Evolutionary conservation across 1,140 invertebrate genomes (phyloP).

Genomic region (Nautilus pompilius): DNA sequence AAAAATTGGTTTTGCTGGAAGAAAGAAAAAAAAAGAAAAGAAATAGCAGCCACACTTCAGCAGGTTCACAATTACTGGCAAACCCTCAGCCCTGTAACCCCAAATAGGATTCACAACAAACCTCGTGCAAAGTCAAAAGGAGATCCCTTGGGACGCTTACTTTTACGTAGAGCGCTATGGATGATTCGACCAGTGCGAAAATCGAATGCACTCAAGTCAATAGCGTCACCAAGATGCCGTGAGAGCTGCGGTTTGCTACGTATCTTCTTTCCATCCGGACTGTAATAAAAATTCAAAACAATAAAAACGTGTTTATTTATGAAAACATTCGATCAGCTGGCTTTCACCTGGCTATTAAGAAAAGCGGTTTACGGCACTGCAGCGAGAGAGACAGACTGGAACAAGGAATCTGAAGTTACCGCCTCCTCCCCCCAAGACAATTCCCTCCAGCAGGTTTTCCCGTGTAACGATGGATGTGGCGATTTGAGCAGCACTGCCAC

Average conservation of each 20-base stretch:
- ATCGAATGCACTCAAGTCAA: constrained; percentile 80
- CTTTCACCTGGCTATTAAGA: too few species aligned
- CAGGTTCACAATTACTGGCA: not conserved
- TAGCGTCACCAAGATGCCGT: constrained; percentile 70
- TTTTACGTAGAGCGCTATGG: constrained; percentile 48
- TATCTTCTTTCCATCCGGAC: constrained; percentile 76
- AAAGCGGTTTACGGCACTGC: too few species aligned
- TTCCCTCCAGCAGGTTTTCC: too few species aligned
- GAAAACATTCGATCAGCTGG: too few species aligned
- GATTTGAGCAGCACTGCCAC: too few species aligned
- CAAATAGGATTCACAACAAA: constrained; percentile 22
- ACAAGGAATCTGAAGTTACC: too few species aligned
- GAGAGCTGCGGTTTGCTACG: constrained; percentile 78
- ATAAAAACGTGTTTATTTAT: too few species aligned
- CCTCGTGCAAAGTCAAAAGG: constrained; percentile 48
- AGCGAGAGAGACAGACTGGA: too few species aligned
- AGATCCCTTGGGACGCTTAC: constrained; percentile 43
- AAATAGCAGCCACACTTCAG: not conserved
- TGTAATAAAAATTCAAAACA: too few species aligned
- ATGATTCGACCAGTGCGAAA: constrained; percentile 69
- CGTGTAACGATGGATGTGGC: too few species aligned
- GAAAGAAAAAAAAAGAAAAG: not conserved
- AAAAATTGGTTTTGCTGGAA: not conserved
- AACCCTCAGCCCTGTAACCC: not conserved
- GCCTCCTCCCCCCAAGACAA: too few species aligned